Base-by-base conservation (phyloP, 2,797 vertebrate genomes). In the Heliangelus exortis region DNA sequence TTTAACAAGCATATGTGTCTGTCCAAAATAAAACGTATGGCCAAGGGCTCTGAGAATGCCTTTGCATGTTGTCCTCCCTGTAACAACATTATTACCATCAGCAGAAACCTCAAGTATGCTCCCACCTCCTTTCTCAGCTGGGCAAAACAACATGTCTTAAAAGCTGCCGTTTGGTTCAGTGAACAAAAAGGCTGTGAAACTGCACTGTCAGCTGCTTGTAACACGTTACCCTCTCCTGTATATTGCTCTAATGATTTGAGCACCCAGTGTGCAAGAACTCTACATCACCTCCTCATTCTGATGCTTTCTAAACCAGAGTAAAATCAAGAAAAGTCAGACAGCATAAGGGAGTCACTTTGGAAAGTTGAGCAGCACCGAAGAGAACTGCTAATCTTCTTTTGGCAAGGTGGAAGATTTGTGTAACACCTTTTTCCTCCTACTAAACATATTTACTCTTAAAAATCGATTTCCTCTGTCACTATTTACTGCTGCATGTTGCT, bases 371-470 rank as follows among this genome's bases (percentile, higher is more conserved):
- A 74, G 75, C 72, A 82, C 59, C 53, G 50, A 90, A 86, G 58
- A 74, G 87, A 88, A 71, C 59, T 61, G 51, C 47, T 96, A 67
- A 80, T 53, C 71, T 73, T 89, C 84, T 62, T 92, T 33, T 92
- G 85, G 72, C 65, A 92, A 76, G 80, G 75, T 8, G 13, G 36
- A 94, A 91, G 86, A 91, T 92, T 22, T 87, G 87, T 80, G 31
- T 74, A 89, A 96, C 31, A 61, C 76, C 76, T 89, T 26, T 74
- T 81, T 73, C 76, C 89, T 88, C 75, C 93, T 85, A 78, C 79
- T 76, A 77, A 96, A 96, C 41, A 74, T 87, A 96, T 96, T 97
- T 97, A 94, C 90, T 96, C 97, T 95, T 81, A 91, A 92, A 97
- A 96, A 96, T 97, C 15, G 2, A 92, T 97, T 97, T 97, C 87